Base-by-base conservation (phyloP, 2,888 invertebrate genomes). In the Pollenia griseotomentosa region DNA sequence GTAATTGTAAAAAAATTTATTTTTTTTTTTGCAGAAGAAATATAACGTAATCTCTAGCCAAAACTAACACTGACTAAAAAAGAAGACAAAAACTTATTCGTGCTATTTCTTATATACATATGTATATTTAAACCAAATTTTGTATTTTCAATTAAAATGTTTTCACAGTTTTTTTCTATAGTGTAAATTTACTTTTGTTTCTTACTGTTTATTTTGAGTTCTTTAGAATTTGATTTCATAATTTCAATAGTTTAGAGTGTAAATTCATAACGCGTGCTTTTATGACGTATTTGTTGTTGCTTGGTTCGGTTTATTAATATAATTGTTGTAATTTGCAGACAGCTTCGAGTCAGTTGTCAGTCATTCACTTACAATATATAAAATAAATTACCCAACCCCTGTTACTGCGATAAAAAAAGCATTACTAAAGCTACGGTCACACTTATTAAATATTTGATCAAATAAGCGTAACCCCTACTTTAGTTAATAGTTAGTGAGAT, bases 301-400 rank as follows among this genome's bases (percentile, higher is more conserved):
- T 65, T 46, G 46, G 42, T 44, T 33, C 6, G 16, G 65, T 48
- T 73, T 71, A 16, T 77, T 55, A 70, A 73, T 73, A 66, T 81
- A 73, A 81, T 81, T 81, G 66, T 63, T 77, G 83, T 23, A 71
- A 33, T 77, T 77, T 78, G 71, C 55, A 83, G 83, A 78, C 83
- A 65, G 42, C 75, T 75, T 61, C 33, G 48, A 75, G 61, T 75
- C 68, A 53, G 61, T 40, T 44, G 51, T 59, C 61, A 63, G 61
- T 71, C 42, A 61, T 53, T 46, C 70, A 70, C 51, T 79, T 10
- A 16, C 9, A 40, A 55, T 40, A 19, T 78, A 51, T 68, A 51
- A 46, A 46, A 73, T 65, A 74, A 81, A 57, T 70, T 68, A 70
- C 68, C 59, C 78, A 66, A 59, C n/a, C n/a, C 33, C 33, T 6